Base-by-base conservation (phyloP, 2,113 vertebrate genomes). In the Morone saxatilis region DNA sequence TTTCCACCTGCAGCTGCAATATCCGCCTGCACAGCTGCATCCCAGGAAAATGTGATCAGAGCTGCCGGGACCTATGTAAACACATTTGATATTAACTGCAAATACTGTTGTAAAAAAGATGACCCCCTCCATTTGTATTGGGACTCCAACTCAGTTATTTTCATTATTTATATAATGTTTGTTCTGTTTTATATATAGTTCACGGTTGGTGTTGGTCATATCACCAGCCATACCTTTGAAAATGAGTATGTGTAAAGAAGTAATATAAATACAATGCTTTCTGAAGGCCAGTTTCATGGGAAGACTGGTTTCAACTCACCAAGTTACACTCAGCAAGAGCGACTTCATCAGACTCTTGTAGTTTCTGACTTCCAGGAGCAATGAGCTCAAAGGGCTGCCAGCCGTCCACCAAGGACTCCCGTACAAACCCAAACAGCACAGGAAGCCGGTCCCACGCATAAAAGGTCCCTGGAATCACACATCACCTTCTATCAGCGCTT, bases 381-480 rank as follows among this genome's bases (percentile, higher is more conserved):
- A 97, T 63, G 67, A 99, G 95, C 63, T 99, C 97, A 62, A 98
- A 99, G 41, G 98, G 98, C 90, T 98, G 95, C 98, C 98, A 99
- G 89, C 96, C 96, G 0, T 95, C 95, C 88, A 94, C 93, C 88
- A 99, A 91, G 0, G 95, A 95, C 78, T 96, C 96, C 1, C 97
- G 95, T 7, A 99, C 95, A 72, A 99, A 99, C 31, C 17, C 76
- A 36, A 96, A 98, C 22, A 99, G 90, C 0, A 51, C 92, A 0
- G 96, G 90, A 1, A 98, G 74, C 0, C 94, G 91, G 87, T 99
- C 98, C 76, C 97, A 94, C 0, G 98, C 97, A 1, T 97, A 96
- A 87, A 99, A 99, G 0, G 96, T 98, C 38, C 98, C 98, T 99
- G 91, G 0, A 38, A 31, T 53, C 16, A 53, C 54, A 75, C 53